These are phyloP conservation scores for Perca flavescens DNA, from an alignment of 2,113 vertebrate species.

Conservation along the genomic window DNA sequence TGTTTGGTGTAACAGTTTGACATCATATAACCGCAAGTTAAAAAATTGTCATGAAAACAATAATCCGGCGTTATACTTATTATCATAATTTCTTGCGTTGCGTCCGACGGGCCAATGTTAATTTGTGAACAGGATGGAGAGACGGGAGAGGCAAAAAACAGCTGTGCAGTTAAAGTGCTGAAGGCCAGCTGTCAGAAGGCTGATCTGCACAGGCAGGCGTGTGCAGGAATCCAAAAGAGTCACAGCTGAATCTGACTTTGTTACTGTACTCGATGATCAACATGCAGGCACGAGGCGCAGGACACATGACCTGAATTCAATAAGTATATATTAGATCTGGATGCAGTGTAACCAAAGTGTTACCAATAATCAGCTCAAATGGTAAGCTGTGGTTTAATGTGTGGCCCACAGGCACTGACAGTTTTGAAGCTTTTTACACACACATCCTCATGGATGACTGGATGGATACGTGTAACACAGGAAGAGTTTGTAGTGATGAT, in stretches of 20 bases:
- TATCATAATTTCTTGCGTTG: background rate
- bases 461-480: background rate
- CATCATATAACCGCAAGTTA: background rate
- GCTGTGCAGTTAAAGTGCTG: constrained; percentile 74
- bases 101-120: constrained; percentile 19
- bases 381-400: background rate
- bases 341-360: accelerated
- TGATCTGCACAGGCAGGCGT: constrained; percentile 82
- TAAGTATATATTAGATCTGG: background rate
- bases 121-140: constrained; percentile 56
- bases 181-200: constrained; percentile 77
- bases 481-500: background rate
- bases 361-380: accelerated
- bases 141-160: constrained; percentile 67
- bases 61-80: background rate
- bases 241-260: constrained; percentile 78
- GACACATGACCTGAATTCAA: background rate
- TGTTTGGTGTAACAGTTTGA: background rate
- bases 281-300: background rate
- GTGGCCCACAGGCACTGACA: background rate
- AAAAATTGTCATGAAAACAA: background rate
- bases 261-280: constrained; percentile 46
- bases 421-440: background rate
- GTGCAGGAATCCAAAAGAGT: constrained; percentile 80
- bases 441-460: background rate